Conservation (phyloP, 2,888 invertebrate species). For the Liopterus haemorrhoidalis region DNA sequence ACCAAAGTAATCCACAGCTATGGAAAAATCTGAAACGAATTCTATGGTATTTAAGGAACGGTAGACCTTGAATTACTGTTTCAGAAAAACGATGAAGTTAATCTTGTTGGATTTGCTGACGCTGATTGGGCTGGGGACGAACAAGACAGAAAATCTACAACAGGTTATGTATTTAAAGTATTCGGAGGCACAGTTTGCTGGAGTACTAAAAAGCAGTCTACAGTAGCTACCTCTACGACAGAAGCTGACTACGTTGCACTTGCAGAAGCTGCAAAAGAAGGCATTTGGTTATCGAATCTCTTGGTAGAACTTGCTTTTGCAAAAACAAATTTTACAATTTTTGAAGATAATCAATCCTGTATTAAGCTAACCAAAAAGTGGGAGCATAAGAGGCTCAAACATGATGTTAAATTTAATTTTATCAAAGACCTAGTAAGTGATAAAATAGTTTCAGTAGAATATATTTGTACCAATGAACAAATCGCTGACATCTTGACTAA, state of each 20-base stretch:
- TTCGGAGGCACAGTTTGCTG: constrained; percentile 32
- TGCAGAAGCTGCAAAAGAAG: constrained; percentile 28
- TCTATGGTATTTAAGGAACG: constrained; percentile 14
- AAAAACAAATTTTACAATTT: constrained; percentile 8
- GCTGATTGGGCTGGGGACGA: constrained; percentile 32
- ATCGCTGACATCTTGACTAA: constrained; percentile 4
- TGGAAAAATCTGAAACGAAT: no score
- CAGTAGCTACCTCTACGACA: constrained; percentile 34
- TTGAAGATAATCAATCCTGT: constrained; percentile 11
- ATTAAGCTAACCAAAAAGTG: constrained; percentile 1
- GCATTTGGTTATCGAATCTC: constrained; percentile 31
- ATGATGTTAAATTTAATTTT: constrained; percentile 10
- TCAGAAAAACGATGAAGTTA: no score
- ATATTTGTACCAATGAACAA: constrained; percentile 4
- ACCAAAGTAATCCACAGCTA: no score
- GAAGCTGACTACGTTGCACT: constrained; percentile 37
- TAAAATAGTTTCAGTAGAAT: constrained; percentile 1
- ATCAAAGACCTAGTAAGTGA: constrained; percentile 6
- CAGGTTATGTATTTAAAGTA: constrained; percentile 31
- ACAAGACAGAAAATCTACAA: constrained; percentile 31
- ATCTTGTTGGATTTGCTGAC: constrained; percentile 28
- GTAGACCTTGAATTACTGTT: no score
- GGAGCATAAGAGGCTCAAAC: constrained; percentile 11
- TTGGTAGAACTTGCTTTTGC: constrained; percentile 26
- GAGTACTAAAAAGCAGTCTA: constrained; percentile 33